A percentile compares a stretch with the other conserved stretches of the same genome.
Conservation (phyloP, 2,113 vertebrate genomes). For the Numida meleagris region DNA sequence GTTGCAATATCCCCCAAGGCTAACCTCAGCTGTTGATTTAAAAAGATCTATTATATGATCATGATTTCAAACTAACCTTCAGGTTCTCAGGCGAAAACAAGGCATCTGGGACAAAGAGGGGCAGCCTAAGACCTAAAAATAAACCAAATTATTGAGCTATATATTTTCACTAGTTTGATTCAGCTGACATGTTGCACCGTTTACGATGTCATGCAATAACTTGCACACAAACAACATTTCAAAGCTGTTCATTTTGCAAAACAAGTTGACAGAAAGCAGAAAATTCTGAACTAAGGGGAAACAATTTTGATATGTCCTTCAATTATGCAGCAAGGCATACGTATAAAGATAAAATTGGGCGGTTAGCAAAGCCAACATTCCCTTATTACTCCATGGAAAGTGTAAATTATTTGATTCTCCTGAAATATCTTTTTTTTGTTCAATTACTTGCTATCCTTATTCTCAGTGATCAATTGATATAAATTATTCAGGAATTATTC, state of each 20-base stretch:
- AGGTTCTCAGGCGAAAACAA: conserved; percentile 44
- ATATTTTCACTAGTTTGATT: conserved; percentile 32
- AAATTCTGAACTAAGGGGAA: not conserved
- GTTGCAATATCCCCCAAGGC: conserved; percentile 12
- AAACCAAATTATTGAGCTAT: conserved; percentile 49
- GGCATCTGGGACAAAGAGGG: conserved; percentile 2
- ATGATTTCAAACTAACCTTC: conserved; percentile 51
- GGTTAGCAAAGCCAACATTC: not conserved
- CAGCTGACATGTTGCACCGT: not conserved
- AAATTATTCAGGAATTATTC: not conserved
- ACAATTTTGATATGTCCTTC: not conserved
- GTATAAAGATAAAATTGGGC: not conserved
- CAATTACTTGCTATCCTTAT: not conserved
- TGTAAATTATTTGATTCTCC: not conserved
- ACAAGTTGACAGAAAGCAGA: not conserved
- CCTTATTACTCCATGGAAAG: not conserved
- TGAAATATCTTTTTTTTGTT: not conserved
- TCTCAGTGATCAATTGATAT: not conserved
- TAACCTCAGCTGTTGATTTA: conserved; percentile 35
- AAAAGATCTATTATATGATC: conserved; percentile 38
- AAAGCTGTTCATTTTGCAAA: not conserved
- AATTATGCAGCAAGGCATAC: not conserved
- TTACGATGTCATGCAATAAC: not conserved
- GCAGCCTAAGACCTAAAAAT: conserved; percentile 52
- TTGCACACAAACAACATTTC: not conserved